Conservation (phyloP, 2,113 vertebrate species). For the Hippocampus comes region DNA sequence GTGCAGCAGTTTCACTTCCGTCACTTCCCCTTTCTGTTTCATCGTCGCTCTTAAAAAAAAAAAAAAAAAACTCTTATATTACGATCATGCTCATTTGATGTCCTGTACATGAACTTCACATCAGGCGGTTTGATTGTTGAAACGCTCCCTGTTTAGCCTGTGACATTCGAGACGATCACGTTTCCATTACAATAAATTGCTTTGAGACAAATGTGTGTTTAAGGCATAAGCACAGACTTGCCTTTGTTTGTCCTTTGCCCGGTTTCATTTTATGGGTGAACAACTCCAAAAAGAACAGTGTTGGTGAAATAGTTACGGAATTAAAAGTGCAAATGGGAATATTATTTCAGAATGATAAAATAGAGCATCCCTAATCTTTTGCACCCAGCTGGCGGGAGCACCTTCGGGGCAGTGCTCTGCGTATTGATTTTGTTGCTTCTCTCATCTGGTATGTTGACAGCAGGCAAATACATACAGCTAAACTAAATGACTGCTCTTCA, state of each 20-base stretch:
- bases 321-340: slow-evolving; percentile 43
- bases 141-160: slow-evolving; percentile 10
- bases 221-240: slow-evolving; percentile 6
- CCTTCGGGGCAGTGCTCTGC: slow-evolving; percentile 26
- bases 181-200: slow-evolving; percentile 16
- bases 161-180: slow-evolving; percentile 13
- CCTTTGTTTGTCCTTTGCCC: slow-evolving; percentile 6
- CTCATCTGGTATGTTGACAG: slow-evolving; percentile 55
- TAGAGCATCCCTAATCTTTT: slow-evolving; percentile 37
- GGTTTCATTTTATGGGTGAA: slow-evolving; percentile 3
- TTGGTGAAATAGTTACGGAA: slow-evolving; percentile 21
- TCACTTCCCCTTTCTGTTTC: slow-evolving; percentile 61
- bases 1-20: slow-evolving; percentile 57
- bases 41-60: slow-evolving; percentile 4
- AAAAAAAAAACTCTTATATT: neutral
- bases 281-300: slow-evolving; percentile 2
- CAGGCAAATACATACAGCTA: slow-evolving; percentile 49
- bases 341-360: slow-evolving; percentile 45
- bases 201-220: slow-evolving; percentile 10
- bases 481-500: slow-evolving; percentile 51
- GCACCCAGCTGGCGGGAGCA: slow-evolving; percentile 26
- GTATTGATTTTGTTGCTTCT: slow-evolving; percentile 49
- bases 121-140: neutral
- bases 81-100: slow-evolving; percentile 1
- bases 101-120: neutral